Evolutionary conservation across 2,888 invertebrate species (phyloP).

Genomic region (Poecilobothrus nobilitatus): DNA sequence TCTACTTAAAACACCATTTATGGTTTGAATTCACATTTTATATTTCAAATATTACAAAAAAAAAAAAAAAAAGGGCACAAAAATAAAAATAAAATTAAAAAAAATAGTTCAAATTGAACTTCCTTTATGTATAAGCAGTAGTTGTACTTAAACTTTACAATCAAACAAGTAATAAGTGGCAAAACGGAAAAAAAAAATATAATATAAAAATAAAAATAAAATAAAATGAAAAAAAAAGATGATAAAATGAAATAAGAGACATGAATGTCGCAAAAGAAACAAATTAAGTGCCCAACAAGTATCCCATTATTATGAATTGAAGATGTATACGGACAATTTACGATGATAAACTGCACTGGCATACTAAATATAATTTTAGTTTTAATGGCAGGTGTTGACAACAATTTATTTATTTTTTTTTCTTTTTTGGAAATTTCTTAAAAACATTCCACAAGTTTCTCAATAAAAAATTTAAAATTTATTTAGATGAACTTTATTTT

Average conservation of each 20-base stretch:
- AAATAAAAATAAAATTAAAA: too few relatives aligned
- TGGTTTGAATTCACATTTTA: neutral
- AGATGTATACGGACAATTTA: neutral
- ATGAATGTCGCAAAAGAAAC: neutral
- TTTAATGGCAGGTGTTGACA: neutral
- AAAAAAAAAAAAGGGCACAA: too few relatives aligned
- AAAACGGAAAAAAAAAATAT: too few relatives aligned
- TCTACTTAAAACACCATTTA: slow-evolving; percentile 2
- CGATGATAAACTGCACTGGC: neutral
- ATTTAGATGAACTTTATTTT: too few relatives aligned
- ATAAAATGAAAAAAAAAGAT: neutral
- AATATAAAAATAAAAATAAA: neutral
- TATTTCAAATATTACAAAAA: too few relatives aligned
- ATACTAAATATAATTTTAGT: neutral
- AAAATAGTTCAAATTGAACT: too few relatives aligned
- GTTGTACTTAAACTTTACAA: too few relatives aligned
- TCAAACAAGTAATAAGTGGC: too few relatives aligned
- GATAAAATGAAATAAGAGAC: neutral
- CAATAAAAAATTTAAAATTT: too few relatives aligned
- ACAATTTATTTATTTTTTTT: neutral
- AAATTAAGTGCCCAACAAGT: neutral
- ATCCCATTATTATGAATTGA: neutral
- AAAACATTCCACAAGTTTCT: too few relatives aligned
- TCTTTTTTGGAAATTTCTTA: too few relatives aligned
- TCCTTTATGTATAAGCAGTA: too few relatives aligned